phyloP scores from a whole-genome alignment of 2,888 invertebrate genomes.

The Drepana falcataria region DNA sequence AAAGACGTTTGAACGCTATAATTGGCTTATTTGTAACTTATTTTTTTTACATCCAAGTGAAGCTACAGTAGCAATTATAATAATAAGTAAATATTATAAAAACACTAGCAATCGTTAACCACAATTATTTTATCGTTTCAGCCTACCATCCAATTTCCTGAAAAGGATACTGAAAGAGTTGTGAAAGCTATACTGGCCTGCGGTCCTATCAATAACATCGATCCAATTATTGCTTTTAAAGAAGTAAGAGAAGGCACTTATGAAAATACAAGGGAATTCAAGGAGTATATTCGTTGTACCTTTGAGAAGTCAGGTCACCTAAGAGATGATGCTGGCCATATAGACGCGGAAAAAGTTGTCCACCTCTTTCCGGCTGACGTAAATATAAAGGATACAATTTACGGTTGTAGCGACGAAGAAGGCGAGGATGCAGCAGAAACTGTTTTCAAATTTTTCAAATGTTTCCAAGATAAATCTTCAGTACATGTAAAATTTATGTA shows the following conservation, averaged over 20 bases:
- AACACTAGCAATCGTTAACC: too few species aligned
- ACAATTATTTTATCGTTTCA: not conserved
- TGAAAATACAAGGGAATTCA: constrained; percentile 36
- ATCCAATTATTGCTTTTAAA: constrained; percentile 22
- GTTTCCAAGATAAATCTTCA: constrained; percentile 3
- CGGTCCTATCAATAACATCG: constrained; percentile 15
- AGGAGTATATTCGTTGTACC: constrained; percentile 48
- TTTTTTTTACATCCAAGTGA: too few species aligned
- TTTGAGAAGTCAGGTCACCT: constrained; percentile 35
- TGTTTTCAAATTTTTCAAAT: constrained; percentile 4
- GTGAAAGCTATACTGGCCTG: constrained; percentile 25
- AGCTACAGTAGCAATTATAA: too few species aligned
- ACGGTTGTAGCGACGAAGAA: constrained; percentile 26
- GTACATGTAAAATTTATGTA: not conserved
- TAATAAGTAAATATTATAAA: too few species aligned
- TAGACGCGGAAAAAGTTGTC: constrained; percentile 40
- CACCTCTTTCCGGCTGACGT: constrained; percentile 31
- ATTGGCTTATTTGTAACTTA: too few species aligned
- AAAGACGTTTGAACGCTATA: too few species aligned
- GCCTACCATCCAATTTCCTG: not conserved
- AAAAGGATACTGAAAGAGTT: not conserved
- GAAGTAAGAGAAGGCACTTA: constrained; percentile 39
- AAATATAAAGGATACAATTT: constrained; percentile 8
- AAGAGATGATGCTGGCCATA: constrained; percentile 26
- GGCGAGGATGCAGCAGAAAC: constrained; percentile 35